Evolutionary conservation across 1,140 invertebrate genomes (phyloP).

Genomic region (Tachypleus tridentatus): DNA sequence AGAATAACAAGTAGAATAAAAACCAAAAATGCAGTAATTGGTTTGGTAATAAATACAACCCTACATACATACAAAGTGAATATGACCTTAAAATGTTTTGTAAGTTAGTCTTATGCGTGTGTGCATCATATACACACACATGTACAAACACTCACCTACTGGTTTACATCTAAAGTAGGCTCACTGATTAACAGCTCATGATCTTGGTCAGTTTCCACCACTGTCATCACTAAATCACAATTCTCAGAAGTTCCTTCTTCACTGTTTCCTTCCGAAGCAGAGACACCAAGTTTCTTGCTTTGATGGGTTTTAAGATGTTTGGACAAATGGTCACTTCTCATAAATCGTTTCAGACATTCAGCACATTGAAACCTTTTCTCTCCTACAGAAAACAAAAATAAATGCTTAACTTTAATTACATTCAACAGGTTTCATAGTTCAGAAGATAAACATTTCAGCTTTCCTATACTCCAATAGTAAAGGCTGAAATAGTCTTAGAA

Average conservation of each 20-base stretch:
- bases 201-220: slow-evolving; percentile 28
- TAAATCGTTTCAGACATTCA: slow-evolving; percentile 72
- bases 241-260: slow-evolving; percentile 40
- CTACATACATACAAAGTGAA: too few relatives aligned
- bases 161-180: slow-evolving; percentile 17
- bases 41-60: too few relatives aligned
- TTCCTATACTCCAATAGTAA: too few relatives aligned
- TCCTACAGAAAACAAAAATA: slow-evolving; percentile 31
- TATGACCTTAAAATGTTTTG: too few relatives aligned
- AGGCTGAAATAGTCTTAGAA: too few relatives aligned
- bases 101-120: too few relatives aligned
- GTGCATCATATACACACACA: too few relatives aligned
- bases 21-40: too few relatives aligned
- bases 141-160: neutral
- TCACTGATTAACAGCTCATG: slow-evolving; percentile 27
- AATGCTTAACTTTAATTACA: too few relatives aligned
- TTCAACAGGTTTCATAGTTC: too few relatives aligned
- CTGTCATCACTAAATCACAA: slow-evolving; percentile 42
- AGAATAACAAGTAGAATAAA: too few relatives aligned
- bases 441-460: too few relatives aligned
- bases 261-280: slow-evolving; percentile 13
- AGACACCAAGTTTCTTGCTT: slow-evolving; percentile 41
- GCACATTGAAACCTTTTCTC: slow-evolving; percentile 77
- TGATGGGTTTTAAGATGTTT: slow-evolving; percentile 78
- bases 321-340: slow-evolving; percentile 73